Conservation (phyloP, 1,140 invertebrate genomes). For the Neodiprion lecontei region DNA sequence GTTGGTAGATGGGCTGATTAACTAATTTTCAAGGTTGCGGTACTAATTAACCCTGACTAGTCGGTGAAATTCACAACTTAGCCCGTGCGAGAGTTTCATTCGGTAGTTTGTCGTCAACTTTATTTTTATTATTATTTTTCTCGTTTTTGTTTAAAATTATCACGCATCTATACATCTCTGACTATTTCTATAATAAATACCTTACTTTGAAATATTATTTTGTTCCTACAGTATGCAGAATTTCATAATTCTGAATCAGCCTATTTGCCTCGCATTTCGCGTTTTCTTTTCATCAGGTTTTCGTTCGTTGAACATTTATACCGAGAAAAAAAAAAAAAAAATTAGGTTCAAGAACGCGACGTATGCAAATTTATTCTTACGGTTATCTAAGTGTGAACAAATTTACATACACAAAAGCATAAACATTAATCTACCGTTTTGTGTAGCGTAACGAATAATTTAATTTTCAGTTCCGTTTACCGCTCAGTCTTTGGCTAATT, state of each 20-base stretch:
- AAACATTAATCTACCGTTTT: too few species aligned
- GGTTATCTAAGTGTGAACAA: too few species aligned
- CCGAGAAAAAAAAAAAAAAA: neutral
- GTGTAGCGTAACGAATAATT: too few species aligned
- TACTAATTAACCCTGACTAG: neutral
- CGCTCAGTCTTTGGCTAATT: too few species aligned
- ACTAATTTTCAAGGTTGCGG: neutral
- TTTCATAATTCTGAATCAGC: neutral
- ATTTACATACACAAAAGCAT: too few species aligned
- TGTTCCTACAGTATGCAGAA: neutral
- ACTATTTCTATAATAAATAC: neutral
- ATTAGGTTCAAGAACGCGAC: neutral
- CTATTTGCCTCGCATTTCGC: too few species aligned
- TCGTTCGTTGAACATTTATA: neutral
- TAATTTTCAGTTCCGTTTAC: too few species aligned
- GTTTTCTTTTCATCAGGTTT: too few species aligned
- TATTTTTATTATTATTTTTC: neutral
- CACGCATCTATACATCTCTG: neutral
- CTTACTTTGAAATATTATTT: neutral
- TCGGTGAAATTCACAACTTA: neutral
- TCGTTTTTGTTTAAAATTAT: too few species aligned
- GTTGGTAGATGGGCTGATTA: slow-evolving; percentile 7
- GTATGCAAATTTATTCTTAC: too few species aligned
- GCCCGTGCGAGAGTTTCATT: neutral
- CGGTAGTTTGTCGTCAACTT: neutral